phyloP scores from a whole-genome alignment of 2,113 vertebrate genomes.

The Aegypius monachus region DNA sequence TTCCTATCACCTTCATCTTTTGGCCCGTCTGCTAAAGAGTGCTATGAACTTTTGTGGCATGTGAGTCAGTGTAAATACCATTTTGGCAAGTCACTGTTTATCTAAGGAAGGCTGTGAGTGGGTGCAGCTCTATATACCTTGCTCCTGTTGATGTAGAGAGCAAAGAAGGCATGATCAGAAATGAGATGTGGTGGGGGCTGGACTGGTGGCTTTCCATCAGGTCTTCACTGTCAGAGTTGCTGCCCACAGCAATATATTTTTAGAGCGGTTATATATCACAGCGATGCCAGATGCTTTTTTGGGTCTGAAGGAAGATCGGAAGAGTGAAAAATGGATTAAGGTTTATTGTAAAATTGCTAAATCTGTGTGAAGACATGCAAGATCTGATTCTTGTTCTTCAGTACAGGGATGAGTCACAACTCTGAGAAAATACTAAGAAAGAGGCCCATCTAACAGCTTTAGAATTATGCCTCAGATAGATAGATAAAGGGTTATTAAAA shows the following conservation, averaged over 20 bases:
- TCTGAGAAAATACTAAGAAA: not conserved
- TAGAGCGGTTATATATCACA: slow-evolving; percentile 25
- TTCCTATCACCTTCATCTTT: not conserved
- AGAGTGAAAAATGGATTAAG: not conserved
- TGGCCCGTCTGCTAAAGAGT: not conserved
- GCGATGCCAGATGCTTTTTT: not conserved
- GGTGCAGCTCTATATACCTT: not conserved
- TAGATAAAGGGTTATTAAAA: not conserved
- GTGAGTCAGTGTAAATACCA: not conserved
- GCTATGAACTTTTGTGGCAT: not conserved
- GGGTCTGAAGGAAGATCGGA: not conserved
- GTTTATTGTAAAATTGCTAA: slow-evolving; percentile 18
- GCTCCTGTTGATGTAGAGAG: not conserved
- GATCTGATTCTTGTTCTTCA: not conserved
- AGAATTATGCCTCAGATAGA: not conserved
- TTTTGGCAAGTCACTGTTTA: not conserved
- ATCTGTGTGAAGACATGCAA: not conserved
- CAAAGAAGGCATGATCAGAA: not conserved
- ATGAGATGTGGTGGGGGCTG: not conserved
- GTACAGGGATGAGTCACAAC: not conserved
- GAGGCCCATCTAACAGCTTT: not conserved
- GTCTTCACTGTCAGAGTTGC: slow-evolving; percentile 24
- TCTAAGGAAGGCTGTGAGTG: not conserved
- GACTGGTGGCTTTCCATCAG: slow-evolving; percentile 25
- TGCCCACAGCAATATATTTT: slow-evolving; percentile 39